Evolutionary conservation across 2,113 vertebrate species (phyloP).

Genomic region (Xyrauchen texanus): DNA sequence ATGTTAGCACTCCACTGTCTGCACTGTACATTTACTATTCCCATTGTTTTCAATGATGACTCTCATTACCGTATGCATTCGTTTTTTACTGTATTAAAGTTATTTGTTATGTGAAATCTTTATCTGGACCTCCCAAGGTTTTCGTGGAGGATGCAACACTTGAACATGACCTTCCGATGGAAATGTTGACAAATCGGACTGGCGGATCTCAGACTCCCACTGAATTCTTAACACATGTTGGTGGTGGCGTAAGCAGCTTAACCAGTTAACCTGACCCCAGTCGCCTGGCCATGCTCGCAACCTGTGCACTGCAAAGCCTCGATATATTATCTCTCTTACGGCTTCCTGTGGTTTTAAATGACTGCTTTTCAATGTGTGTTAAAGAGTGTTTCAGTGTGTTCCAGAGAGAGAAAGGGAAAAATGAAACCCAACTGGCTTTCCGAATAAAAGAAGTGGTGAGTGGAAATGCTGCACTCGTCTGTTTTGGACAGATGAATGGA

Average conservation of each 20-base stretch:
- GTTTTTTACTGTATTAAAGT: too few species aligned
- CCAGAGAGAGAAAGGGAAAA: conserved; percentile 47
- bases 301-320: conserved; percentile 36
- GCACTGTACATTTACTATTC: too few species aligned
- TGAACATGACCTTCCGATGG: too few species aligned
- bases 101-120: too few species aligned
- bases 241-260: conserved; percentile 47
- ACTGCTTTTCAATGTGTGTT: conserved; percentile 24
- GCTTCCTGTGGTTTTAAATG: conserved; percentile 47
- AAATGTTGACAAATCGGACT: background rate
- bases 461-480: background rate
- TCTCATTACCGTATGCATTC: too few species aligned
- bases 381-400: conserved; percentile 11
- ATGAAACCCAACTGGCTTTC: conserved; percentile 43
- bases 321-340: conserved; percentile 39
- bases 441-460: conserved; percentile 36
- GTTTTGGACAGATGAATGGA: conserved; percentile 8
- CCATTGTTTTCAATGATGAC: too few species aligned
- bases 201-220: too few species aligned
- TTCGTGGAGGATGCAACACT: too few species aligned
- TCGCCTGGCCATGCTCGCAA: conserved; percentile 12
- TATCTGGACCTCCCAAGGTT: too few species aligned
- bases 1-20: too few species aligned
- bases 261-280: conserved; percentile 37
- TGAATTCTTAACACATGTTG: conserved; percentile 43